Evolutionary conservation across 2,113 vertebrate species (phyloP).

Genomic region (Colossoma macropomum): DNA sequence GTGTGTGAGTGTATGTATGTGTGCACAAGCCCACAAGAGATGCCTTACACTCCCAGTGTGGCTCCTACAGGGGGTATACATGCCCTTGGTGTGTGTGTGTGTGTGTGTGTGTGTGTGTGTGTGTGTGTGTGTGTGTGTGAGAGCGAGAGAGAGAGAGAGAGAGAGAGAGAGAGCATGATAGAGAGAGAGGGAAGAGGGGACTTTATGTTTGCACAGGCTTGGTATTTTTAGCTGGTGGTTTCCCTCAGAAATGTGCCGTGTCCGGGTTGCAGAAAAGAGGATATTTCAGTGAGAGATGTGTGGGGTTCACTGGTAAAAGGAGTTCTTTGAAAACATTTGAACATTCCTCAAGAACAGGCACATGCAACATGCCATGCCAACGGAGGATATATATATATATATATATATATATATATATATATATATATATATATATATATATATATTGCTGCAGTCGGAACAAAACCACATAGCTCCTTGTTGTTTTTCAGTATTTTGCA

Average conservation of each 20-base stretch:
- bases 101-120: slow-evolving; percentile 51
- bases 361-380: background rate
- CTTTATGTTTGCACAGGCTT: slow-evolving; percentile 42
- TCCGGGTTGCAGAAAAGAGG: slow-evolving; percentile 46
- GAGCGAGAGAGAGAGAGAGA: slow-evolving; percentile 31
- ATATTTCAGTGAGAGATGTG: slow-evolving; percentile 48
- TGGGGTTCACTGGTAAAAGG: slow-evolving; percentile 45
- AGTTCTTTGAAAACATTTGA: slow-evolving; percentile 44
- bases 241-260: slow-evolving; percentile 54
- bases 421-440: background rate
- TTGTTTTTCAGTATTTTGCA: no score
- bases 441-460: no score
- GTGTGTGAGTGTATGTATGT: slow-evolving; percentile 68
- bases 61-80: slow-evolving; percentile 65
- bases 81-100: slow-evolving; percentile 44
- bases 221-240: slow-evolving; percentile 60
- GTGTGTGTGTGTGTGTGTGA: slow-evolving; percentile 56
- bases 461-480: background rate
- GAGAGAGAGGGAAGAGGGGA: slow-evolving; percentile 8
- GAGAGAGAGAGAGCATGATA: slow-evolving; percentile 7
- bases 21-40: slow-evolving; percentile 72
- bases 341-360: slow-evolving; percentile 18
- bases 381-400: background rate
- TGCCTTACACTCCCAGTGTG: slow-evolving; percentile 37
- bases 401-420: background rate